Evolutionary conservation across 2,888 invertebrate species (phyloP).

Genomic region (Zygaena filipendulae): DNA sequence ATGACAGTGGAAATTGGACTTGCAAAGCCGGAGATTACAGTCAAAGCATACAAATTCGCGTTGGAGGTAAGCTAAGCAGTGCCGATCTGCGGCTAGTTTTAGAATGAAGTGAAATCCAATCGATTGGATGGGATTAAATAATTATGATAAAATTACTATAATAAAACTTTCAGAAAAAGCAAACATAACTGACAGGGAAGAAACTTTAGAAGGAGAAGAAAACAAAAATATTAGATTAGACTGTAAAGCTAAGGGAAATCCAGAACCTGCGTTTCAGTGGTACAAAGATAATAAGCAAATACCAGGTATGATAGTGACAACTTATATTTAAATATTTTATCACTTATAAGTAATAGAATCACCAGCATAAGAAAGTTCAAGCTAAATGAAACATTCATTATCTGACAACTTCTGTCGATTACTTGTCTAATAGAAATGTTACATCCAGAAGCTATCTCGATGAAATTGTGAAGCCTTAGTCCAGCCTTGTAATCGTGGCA

Average conservation of each 20-base stretch:
- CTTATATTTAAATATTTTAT: too few species aligned
- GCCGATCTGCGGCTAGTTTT: not conserved
- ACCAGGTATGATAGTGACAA: slow-evolving; percentile 21
- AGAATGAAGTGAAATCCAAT: not conserved
- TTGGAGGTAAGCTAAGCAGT: slow-evolving; percentile 47
- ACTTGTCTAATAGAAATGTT: too few species aligned
- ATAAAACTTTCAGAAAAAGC: slow-evolving; percentile 40
- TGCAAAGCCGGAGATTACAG: slow-evolving; percentile 42
- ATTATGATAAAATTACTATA: too few species aligned
- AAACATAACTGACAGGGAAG: slow-evolving; percentile 26
- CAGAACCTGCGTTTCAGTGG: slow-evolving; percentile 46
- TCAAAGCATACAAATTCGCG: slow-evolving; percentile 38
- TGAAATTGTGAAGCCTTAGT: too few species aligned
- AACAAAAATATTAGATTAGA: slow-evolving; percentile 32
- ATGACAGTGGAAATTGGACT: slow-evolving; percentile 54
- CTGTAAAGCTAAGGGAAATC: slow-evolving; percentile 45
- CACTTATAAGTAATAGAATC: too few species aligned
- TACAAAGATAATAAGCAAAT: slow-evolving; percentile 35
- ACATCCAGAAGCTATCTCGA: too few species aligned
- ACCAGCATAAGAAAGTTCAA: too few species aligned
- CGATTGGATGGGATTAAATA: too few species aligned
- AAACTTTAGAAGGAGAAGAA: slow-evolving; percentile 37
- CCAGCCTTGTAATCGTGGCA: too few species aligned
- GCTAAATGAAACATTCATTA: too few species aligned
- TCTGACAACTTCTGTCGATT: too few species aligned